Percentiles rank a stretch among this genome's conserved stretches.
These are phyloP conservation scores for Aleiodes alternator DNA, from an alignment of 2,888 invertebrate species.

Conservation along the genomic window DNA sequence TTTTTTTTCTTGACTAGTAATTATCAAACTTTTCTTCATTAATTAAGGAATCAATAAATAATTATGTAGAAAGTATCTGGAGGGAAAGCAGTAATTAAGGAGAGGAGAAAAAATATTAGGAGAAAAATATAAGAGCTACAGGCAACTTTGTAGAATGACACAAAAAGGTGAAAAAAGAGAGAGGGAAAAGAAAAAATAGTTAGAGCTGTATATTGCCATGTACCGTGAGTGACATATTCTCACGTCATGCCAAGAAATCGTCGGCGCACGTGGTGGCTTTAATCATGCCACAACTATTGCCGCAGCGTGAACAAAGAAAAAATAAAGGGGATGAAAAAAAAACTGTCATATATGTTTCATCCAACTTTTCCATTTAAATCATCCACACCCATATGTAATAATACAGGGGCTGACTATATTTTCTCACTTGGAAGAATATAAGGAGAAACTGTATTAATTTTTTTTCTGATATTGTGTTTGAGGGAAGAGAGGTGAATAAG, in stretches of 20 bases:
- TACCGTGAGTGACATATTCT: conserved; percentile 31
- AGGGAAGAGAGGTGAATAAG: too few relatives aligned
- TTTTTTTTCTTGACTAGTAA: too few relatives aligned
- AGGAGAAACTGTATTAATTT: too few relatives aligned
- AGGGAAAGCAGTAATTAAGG: neutral
- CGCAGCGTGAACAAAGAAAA: conserved; percentile 31
- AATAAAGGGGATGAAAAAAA: neutral
- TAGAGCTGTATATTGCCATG: neutral
- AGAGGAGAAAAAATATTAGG: neutral
- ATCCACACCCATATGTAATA: neutral
- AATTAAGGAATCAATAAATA: too few relatives aligned
- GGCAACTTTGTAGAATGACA: neutral
- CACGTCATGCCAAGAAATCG: conserved; percentile 32
- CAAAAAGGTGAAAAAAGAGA: conserved; percentile 4
- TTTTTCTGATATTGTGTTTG: too few relatives aligned
- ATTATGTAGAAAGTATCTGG: neutral
- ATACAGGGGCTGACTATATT: too few relatives aligned
- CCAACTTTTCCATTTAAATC: neutral
- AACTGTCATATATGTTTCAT: conserved; percentile 18
- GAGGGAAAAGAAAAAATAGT: neutral
- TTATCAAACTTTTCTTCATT: too few relatives aligned
- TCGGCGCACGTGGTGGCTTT: conserved; percentile 40
- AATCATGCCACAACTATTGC: conserved; percentile 41
- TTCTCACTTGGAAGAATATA: too few relatives aligned
- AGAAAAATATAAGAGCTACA: conserved; percentile 5